Evolutionary conservation across 2,113 vertebrate genomes (phyloP), one percentile per base, ranked within the genome.

Genomic region (Delphinus delphis): DNA sequence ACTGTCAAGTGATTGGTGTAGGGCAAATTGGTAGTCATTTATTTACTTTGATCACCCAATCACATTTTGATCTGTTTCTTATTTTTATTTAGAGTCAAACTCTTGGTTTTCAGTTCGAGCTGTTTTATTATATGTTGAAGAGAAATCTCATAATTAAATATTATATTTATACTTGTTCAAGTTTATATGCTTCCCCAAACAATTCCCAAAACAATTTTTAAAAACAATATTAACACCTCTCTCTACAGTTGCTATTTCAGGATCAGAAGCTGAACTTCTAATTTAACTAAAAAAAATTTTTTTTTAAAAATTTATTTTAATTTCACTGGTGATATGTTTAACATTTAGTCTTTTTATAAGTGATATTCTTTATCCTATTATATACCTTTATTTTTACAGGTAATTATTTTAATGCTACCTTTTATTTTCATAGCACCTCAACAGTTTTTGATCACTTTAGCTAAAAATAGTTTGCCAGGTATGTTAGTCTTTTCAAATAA

Each of bases 91-190:
- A 44, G 47, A 88, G 63, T n/a, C 21, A 91, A 55, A 36, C 9
- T 84, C 11, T 81, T 81, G 2, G 3, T 74, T 95, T 92, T 68
- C 44, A 25, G 4, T 76, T 91, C 79, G 36, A 91, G 8, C 62
- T 79, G 14, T 79, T 88, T 88, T 68, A 60, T 74, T 88, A 53
- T 47, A 77, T 60, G 3, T 74, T 88, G 41, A 90, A 44, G 36
- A 92, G 14, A 82, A 73, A 62, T 53, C 14, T 67, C 25, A 83
- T 62, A 85, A 63, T 92, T 92, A 92, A 90, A 96, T 79, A 87
- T 92, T 85, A 8, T 77, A 67, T 93, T 89, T 89, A 3, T 82
- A 28, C 13, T 60, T 81, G 6, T 86, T 82, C 5, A 60, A 47
- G 26, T 76, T 18, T 8, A 58, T 58, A 58, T 21, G 60, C 31